A percentile compares a stretch with the other conserved stretches of the same genome.
phyloP scores from a whole-genome alignment of 2,888 invertebrate species.

The Macaria notata region DNA sequence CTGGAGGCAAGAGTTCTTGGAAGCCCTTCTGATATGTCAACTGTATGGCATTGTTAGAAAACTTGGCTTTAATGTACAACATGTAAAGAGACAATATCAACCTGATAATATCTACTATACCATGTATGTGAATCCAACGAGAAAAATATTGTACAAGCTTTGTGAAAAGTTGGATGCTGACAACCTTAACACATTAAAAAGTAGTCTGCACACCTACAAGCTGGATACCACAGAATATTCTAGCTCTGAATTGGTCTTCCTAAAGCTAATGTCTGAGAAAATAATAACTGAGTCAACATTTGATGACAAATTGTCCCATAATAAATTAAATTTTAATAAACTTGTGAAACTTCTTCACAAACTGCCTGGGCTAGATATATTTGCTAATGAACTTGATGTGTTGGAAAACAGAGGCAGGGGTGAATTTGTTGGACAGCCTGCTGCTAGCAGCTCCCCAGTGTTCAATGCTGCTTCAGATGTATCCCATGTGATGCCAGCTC shows the following conservation, averaged over 20 bases:
- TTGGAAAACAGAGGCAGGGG: slow-evolving; percentile 48
- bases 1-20: slow-evolving; percentile 71
- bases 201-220: slow-evolving; percentile 54
- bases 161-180: slow-evolving; percentile 62
- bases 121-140: slow-evolving; percentile 60
- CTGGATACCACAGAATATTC: slow-evolving; percentile 58
- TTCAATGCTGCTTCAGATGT: slow-evolving; percentile 12
- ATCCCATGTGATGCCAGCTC: neutral
- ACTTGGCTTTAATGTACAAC: slow-evolving; percentile 57
- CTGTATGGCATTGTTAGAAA: slow-evolving; percentile 60
- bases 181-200: slow-evolving; percentile 57
- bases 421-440: slow-evolving; percentile 24
- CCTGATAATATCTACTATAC: slow-evolving; percentile 47
- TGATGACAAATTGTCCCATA: slow-evolving; percentile 35
- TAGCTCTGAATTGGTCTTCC: slow-evolving; percentile 61
- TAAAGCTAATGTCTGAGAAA: slow-evolving; percentile 65
- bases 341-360: slow-evolving; percentile 58
- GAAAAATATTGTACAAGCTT: slow-evolving; percentile 62
- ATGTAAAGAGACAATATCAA: slow-evolving; percentile 53
- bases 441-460: slow-evolving; percentile 33
- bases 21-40: slow-evolving; percentile 66
- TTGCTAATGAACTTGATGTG: slow-evolving; percentile 48
- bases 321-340: slow-evolving; percentile 47
- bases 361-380: slow-evolving; percentile 47
- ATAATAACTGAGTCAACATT: slow-evolving; percentile 50